phyloP scores from a whole-genome alignment of 2,888 invertebrate species.

The Thymelicus lineola region DNA sequence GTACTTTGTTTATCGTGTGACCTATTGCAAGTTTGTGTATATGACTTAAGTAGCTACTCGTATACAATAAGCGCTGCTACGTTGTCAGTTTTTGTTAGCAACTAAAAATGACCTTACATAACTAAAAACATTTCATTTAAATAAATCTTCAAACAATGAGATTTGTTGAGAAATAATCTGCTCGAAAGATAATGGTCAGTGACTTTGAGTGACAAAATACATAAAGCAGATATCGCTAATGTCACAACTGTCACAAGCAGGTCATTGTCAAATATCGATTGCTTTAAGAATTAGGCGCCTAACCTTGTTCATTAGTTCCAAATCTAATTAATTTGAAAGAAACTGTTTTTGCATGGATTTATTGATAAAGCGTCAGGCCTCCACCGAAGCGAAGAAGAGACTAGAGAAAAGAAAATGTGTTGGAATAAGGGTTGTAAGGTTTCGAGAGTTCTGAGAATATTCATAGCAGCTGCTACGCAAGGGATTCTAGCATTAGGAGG shows the following conservation, averaged over 20 bases:
- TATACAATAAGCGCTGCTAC: too few relatives aligned
- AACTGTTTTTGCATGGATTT: neutral
- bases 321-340: slow-evolving; percentile 12
- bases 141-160: neutral
- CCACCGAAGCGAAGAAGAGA: too few relatives aligned
- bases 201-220: neutral
- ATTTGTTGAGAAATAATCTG: neutral
- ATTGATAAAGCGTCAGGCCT: neutral
- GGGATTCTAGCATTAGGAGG: too few relatives aligned
- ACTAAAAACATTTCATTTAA: neutral
- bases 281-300: slow-evolving; percentile 18
- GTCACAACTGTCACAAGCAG: slow-evolving; percentile 14
- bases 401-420: too few relatives aligned
- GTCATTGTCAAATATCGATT: slow-evolving; percentile 25
- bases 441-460: too few relatives aligned
- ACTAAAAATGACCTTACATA: neutral
- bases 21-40: too few relatives aligned
- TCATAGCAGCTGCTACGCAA: too few relatives aligned
- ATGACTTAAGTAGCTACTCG: too few relatives aligned
- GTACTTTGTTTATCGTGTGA: too few relatives aligned
- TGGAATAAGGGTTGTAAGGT: too few relatives aligned
- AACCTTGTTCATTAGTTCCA: slow-evolving; percentile 32
- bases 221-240: neutral
- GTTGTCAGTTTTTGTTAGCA: neutral
- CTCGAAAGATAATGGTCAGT: neutral